Conservation (phyloP, 2,113 vertebrate genomes). For the Rallus limicola region DNA sequence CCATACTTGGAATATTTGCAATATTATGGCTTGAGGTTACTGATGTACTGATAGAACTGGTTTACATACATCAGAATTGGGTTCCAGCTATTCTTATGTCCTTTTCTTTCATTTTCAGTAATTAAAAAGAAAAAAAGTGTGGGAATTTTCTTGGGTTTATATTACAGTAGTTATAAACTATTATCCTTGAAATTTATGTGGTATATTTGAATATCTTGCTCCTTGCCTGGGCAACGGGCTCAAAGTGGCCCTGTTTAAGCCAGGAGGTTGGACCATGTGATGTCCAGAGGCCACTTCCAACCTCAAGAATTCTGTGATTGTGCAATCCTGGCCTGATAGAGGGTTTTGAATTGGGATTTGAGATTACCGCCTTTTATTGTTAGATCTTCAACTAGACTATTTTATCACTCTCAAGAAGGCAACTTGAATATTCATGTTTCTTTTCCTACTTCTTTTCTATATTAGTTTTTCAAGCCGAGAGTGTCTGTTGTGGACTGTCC, state of each 20-base stretch:
- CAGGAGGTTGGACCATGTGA: neutral
- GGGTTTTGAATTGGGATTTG: neutral
- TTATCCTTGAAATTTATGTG: neutral
- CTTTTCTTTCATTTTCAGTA: neutral
- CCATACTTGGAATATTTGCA: neutral
- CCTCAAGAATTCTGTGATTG: neutral
- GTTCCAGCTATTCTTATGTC: neutral
- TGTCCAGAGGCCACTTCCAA: neutral
- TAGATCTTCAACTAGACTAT: neutral
- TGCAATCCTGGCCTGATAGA: neutral
- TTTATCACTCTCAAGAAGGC: neutral
- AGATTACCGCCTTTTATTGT: neutral
- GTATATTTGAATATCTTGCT: neutral
- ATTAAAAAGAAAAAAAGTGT: neutral
- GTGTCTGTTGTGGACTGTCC: neutral
- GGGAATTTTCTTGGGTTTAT: neutral
- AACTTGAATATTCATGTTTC: neutral
- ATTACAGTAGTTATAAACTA: neutral
- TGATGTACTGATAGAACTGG: neutral
- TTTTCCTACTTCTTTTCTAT: neutral
- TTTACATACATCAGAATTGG: neutral
- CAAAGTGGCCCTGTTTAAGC: neutral
- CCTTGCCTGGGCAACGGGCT: neutral
- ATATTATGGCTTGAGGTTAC: neutral
- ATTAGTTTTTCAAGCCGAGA: neutral